These are phyloP conservation scores for Babyrousa celebensis DNA, from an alignment of 2,797 vertebrate species.

Conservation along the genomic window DNA sequence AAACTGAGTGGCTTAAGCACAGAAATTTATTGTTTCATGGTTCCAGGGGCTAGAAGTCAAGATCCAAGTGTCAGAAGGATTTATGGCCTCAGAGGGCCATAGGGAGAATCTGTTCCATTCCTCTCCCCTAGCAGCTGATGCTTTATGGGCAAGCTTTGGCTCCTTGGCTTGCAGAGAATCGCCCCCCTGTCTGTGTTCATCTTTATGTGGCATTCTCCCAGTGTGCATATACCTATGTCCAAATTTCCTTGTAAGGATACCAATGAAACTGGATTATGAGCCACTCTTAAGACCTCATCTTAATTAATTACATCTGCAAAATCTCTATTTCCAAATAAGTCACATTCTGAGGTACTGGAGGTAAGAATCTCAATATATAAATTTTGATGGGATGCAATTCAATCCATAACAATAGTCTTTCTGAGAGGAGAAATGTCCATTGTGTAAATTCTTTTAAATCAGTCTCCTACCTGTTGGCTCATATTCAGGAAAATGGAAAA, in stretches of 20 bases:
- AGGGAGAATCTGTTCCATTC: neutral
- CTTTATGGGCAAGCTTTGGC: neutral
- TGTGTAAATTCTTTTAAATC: neutral
- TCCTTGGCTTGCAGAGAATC: neutral
- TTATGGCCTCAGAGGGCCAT: neutral
- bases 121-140: neutral
- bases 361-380: neutral
- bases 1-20: neutral
- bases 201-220: neutral
- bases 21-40: constrained; percentile 13
- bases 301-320: neutral
- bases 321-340: constrained; percentile 6
- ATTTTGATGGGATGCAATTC: neutral
- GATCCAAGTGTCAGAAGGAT: neutral
- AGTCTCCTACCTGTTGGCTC: neutral
- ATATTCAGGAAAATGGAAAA: neutral
- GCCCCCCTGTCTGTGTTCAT: neutral
- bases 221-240: neutral
- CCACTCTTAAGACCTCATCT: neutral
- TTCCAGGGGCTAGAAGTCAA: neutral
- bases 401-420: neutral
- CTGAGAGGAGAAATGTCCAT: neutral
- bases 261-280: neutral
- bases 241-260: neutral
- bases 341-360: neutral